Evolutionary conservation across 2,888 invertebrate genomes (phyloP), one percentile per base, ranked within the genome.

Genomic region (Charanyca ferruginea): DNA sequence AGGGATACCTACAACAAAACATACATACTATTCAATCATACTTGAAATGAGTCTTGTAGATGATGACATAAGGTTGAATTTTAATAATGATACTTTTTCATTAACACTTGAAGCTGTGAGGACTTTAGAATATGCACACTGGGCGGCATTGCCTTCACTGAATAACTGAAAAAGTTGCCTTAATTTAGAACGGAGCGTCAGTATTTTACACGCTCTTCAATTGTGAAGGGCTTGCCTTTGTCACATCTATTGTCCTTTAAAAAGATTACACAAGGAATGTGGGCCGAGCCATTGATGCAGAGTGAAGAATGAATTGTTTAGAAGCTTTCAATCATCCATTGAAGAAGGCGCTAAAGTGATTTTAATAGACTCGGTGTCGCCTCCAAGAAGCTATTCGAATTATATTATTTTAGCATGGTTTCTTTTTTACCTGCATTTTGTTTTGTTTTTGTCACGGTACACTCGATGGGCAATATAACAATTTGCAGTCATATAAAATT

Each of bases 291-390:
- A 93, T 95, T 94, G 93, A 94, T 89, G 89, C 87, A 84, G 73
- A 79, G 81, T 68, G 73, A 87, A 90, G 90, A 90, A 91, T 89
- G 91, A 89, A 94, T 94, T 94, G 94, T 94, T 93, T 94, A 91
- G 89, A 89, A 85, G 88, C 93, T 81, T 92, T 95, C 94, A 93
- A 94, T 95, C 94, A 94, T 93, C 89, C 90, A 94, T 94, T 94
- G 92, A 94, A 86, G 87, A 83, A 88, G 93, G 94, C 93, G 94
- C 94, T 93, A 93, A 94, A 94, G 90, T 85, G 90, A 93, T 89
- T 95, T 95, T 95, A 95, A 95, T 95, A 95, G 95, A 95, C 95
- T 94, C 80, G 65, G 81, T 86, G 95, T 95, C 95, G 95, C 95
- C 95, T 91, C 87, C 71, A 55, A 89, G 89, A 91, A 93, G 90